Conservation (phyloP, 2,888 invertebrate genomes). For the Cryptosula pallasiana region DNA sequence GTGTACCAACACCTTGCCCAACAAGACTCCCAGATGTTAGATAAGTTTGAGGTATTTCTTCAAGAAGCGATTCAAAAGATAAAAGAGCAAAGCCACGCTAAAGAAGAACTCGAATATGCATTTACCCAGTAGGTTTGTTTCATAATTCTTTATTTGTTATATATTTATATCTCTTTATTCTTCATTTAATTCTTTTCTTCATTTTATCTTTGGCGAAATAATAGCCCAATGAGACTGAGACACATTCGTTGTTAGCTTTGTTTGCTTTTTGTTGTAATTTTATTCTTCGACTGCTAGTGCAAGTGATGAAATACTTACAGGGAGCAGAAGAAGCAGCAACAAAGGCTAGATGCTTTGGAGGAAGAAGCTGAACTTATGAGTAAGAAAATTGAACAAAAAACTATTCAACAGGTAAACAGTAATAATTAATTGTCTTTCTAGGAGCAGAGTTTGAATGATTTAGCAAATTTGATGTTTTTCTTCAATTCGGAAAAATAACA, state of each 20-base stretch:
- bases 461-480: not conserved
- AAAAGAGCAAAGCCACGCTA: not conserved
- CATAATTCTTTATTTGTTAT: not conserved
- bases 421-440: slow-evolving; percentile 19
- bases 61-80: not conserved
- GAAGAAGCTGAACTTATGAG: slow-evolving; percentile 16
- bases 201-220: slow-evolving; percentile 6
- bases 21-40: not conserved
- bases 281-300: no score
- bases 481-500: not conserved
- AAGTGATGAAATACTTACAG: slow-evolving; percentile 45
- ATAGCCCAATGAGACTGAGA: no score
- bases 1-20: slow-evolving; percentile 6
- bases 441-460: not conserved
- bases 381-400: not conserved
- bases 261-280: no score
- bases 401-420: not conserved
- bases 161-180: not conserved
- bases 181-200: no score
- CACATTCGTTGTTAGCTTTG: no score
- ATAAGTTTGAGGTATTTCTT: not conserved
- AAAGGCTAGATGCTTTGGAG: slow-evolving; percentile 31
- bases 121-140: not conserved
- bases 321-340: slow-evolving; percentile 58
- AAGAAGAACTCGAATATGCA: slow-evolving; percentile 1